phyloP scores from a whole-genome alignment of 1,140 invertebrate genomes.

The Drosophila ambigua region DNA sequence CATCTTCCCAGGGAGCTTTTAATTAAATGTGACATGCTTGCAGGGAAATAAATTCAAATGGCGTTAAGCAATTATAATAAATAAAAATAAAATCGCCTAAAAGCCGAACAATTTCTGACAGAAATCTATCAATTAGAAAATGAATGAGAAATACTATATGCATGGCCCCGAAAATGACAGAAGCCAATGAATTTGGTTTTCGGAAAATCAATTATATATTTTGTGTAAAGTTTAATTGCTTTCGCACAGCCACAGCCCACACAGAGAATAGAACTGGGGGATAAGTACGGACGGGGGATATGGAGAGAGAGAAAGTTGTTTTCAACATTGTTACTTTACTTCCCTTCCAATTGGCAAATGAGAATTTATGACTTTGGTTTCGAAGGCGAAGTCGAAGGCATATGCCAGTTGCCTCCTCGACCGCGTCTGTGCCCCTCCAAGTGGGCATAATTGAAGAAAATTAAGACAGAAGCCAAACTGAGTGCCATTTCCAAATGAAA shows the following conservation, averaged over 20 bases:
- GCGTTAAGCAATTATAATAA: slow-evolving; percentile 14
- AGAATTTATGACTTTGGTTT: slow-evolving; percentile 63
- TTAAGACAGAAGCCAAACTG: slow-evolving; percentile 21
- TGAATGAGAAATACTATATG: slow-evolving; percentile 1
- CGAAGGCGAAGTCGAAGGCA: not conserved
- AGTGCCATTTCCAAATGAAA: slow-evolving; percentile 45
- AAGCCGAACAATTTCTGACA: not conserved
- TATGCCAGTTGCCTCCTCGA: not conserved
- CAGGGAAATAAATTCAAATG: slow-evolving; percentile 8
- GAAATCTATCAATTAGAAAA: slow-evolving; percentile 44
- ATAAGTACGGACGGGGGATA: not conserved
- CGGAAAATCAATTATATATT: slow-evolving; percentile 45
- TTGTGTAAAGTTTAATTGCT: slow-evolving; percentile 52
- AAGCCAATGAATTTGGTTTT: slow-evolving; percentile 22
- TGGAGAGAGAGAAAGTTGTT: slow-evolving; percentile 9
- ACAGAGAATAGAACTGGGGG: slow-evolving; percentile 4
- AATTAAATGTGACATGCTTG: slow-evolving; percentile 6
- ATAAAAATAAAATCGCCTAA: not conserved
- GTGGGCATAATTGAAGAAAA: slow-evolving; percentile 37
- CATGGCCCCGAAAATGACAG: slow-evolving; percentile 11
- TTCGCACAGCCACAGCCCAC: slow-evolving; percentile 8
- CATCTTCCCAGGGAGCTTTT: slow-evolving; percentile 4
- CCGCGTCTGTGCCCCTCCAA: no score
- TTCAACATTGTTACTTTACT: slow-evolving; percentile 32
- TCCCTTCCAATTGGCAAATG: slow-evolving; percentile 37